A percentile compares a stretch with the other conserved stretches of the same genome.
Conservation (phyloP, 2,797 vertebrate genomes). For the Pseudochaenichthys georgianus region DNA sequence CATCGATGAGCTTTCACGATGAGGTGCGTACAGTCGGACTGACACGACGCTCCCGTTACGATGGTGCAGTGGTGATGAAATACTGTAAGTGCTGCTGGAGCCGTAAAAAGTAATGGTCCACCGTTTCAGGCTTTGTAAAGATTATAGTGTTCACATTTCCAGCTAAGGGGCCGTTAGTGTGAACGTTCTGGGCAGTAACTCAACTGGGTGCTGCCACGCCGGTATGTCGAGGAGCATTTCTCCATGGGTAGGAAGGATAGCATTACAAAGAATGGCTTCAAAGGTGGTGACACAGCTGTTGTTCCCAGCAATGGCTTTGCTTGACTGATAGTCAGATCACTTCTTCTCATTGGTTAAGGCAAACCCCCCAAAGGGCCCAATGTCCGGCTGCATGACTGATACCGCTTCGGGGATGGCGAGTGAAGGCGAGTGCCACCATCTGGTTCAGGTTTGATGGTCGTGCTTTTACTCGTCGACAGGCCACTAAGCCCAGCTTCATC, state of each 20-base stretch:
- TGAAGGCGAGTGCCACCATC: too few relatives aligned
- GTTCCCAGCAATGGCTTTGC: background rate
- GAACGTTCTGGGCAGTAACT: background rate
- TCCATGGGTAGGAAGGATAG: background rate
- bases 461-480: background rate
- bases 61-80: conserved; percentile 25
- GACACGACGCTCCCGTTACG: conserved; percentile 2
- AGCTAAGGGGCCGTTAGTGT: background rate
- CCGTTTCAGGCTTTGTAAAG: background rate
- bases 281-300: background rate
- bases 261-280: background rate
- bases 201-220: background rate
- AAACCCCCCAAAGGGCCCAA: background rate
- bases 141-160: background rate
- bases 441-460: background rate
- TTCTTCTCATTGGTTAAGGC: background rate
- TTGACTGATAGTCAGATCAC: background rate
- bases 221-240: background rate
- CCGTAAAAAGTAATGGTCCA: conserved; percentile 25
- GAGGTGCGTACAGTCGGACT: conserved; percentile 21
- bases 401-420: too few relatives aligned
- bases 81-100: conserved; percentile 15
- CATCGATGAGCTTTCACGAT: conserved; percentile 30
- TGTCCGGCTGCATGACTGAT: background rate
- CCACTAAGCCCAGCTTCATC: background rate